phyloP scores from a whole-genome alignment of 1,140 invertebrate genomes.

The Dinoponera quadriceps region DNA sequence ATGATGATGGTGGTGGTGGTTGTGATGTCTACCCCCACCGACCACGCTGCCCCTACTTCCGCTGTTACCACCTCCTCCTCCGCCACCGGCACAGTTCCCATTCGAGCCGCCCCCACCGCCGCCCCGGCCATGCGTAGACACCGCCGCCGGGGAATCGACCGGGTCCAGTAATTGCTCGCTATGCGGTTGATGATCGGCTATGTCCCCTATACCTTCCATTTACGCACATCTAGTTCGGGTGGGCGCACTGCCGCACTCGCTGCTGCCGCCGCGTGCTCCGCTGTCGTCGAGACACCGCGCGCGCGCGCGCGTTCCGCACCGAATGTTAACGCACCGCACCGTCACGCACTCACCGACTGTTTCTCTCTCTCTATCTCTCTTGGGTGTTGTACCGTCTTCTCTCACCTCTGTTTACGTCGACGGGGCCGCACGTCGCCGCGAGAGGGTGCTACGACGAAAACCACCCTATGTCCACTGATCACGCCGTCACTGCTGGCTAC shows the following conservation, averaged over 20 bases:
- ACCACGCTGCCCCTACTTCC: slow-evolving; percentile 80
- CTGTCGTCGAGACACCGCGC: slow-evolving; percentile 21
- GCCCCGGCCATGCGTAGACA: slow-evolving; percentile 86
- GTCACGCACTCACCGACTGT: too few relatives aligned
- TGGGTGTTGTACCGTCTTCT: background rate
- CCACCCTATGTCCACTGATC: slow-evolving; percentile 13
- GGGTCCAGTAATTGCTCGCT: slow-evolving; percentile 87
- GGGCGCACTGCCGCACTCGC: slow-evolving; percentile 72
- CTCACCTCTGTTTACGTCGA: background rate
- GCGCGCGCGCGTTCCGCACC: too few relatives aligned
- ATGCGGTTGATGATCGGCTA: slow-evolving; percentile 88
- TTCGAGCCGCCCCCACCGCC: slow-evolving; percentile 85
- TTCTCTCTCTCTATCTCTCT: background rate
- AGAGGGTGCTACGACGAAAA: background rate
- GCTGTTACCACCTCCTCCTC: slow-evolving; percentile 73
- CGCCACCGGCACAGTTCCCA: slow-evolving; percentile 81
- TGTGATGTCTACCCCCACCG: slow-evolving; percentile 72
- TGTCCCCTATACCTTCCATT: slow-evolving; percentile 89
- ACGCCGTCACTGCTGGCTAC: slow-evolving; percentile 40
- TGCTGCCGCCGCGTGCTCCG: slow-evolving; percentile 63
- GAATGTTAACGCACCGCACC: too few relatives aligned
- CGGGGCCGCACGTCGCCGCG: background rate
- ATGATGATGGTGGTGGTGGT: slow-evolving; percentile 73
- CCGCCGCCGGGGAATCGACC: slow-evolving; percentile 86
- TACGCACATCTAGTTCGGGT: slow-evolving; percentile 83